Evolutionary conservation across 2,888 invertebrate species (phyloP).

Genomic region (Apodemia hepburni): DNA sequence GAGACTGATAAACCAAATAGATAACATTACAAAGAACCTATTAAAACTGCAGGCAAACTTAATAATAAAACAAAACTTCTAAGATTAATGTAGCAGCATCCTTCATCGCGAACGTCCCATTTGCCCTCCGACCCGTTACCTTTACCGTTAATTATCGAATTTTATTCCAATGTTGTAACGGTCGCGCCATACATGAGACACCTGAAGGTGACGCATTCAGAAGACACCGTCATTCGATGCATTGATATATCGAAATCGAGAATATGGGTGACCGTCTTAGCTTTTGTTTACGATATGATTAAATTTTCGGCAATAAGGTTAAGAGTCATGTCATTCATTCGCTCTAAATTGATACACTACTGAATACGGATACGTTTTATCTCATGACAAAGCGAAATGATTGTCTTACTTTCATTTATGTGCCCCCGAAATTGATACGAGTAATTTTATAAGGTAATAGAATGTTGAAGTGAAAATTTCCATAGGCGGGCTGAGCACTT

Average conservation of each 20-base stretch:
- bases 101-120: slow-evolving; percentile 35
- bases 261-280: slow-evolving; percentile 28
- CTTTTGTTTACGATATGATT: slow-evolving; percentile 15
- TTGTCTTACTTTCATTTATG: neutral
- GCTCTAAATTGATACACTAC: neutral
- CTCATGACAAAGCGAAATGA: neutral
- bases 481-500: too few species aligned
- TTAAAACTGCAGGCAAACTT: slow-evolving; percentile 22
- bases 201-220: slow-evolving; percentile 58
- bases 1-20: neutral
- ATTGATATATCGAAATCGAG: slow-evolving; percentile 38
- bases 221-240: slow-evolving; percentile 43
- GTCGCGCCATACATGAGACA: slow-evolving; percentile 59
- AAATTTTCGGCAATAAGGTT: slow-evolving; percentile 8
- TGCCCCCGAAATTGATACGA: neutral
- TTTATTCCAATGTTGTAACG: slow-evolving; percentile 65
- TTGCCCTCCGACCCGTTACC: slow-evolving; percentile 66
- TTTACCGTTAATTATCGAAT: slow-evolving; percentile 71
- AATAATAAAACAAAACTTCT: slow-evolving; percentile 26
- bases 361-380: neutral
- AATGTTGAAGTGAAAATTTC: neutral
- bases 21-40: slow-evolving; percentile 10
- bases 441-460: neutral
- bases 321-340: slow-evolving; percentile 1
- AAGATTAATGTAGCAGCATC: slow-evolving; percentile 23